Evolutionary conservation across 2,113 vertebrate species (phyloP), one percentile per base, ranked within the genome.

Genomic region (Lophura nycthemera): DNA sequence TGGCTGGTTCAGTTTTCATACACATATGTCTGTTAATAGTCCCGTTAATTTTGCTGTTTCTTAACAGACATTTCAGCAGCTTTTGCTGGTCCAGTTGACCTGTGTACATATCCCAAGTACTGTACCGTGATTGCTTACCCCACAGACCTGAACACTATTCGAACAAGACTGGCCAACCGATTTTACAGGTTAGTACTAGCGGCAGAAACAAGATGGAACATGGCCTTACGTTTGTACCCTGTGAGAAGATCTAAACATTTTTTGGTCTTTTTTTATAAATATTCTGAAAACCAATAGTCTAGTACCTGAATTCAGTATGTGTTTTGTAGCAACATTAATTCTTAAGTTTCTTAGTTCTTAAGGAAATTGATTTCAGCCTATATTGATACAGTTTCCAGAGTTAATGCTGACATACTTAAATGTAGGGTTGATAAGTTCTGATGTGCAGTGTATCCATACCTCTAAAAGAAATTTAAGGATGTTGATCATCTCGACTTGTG

Each of bases 111-210:
- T 92, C 99, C 99, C 34, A 98, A 98, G 56, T 99, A 99, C 97
- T 99, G 99, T 95, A 98, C 98, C 1, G 98, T 99, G 54, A 97
- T 99, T 24, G 99, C 99, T 19, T 99, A 99, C 90, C 99, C 99
- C 52, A 99, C 99, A 3, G 99, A 99, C 94, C 98, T 99, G 70
- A 98, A 97, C 94, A 99, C 99, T 67, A 99, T 99, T 96, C 98
- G 98, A 73, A 98, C 98, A 93, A 97, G 99, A 32, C 98, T 99
- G 32, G 88, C 97, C 17, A 98, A 99, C 97, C 96, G 98, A 27
- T 99, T 99, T 97, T 99, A 99, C 98, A 99, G 99, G 99, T 99
- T 67, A 94, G 98, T 95, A 56, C 36, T 83, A 57, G 27, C 43
- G 70, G 78, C 65, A 69, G 5, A 54, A 73, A 40, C 21, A 13